phyloP scores from a whole-genome alignment of 2,113 vertebrate species.

The Embiotoca jacksoni region DNA sequence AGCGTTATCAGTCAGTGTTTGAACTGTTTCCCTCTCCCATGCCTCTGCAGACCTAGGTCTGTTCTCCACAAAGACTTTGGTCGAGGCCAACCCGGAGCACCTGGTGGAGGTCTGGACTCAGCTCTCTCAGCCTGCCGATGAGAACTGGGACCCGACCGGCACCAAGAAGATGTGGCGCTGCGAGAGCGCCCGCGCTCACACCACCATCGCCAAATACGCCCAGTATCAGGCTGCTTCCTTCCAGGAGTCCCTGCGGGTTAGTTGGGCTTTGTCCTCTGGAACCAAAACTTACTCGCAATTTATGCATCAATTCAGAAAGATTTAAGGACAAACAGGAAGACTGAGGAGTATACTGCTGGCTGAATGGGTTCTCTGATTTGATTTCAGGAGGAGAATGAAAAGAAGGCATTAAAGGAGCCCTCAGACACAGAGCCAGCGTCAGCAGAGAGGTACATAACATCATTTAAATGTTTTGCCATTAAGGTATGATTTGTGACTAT shows the following conservation, averaged over 20 bases:
- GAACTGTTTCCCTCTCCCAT: neutral
- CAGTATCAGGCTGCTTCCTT: conserved; percentile 99
- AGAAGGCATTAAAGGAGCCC: conserved; percentile 93
- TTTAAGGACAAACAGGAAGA: neutral
- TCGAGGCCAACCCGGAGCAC: conserved; percentile 98
- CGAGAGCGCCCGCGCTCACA: conserved; percentile 95
- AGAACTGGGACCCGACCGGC: conserved; percentile 98
- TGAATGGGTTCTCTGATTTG: conserved; percentile 3
- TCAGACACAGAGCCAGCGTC: conserved; percentile 94
- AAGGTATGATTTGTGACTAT: neutral
- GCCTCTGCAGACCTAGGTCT: conserved; percentile 91
- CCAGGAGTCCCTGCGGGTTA: conserved; percentile 97
- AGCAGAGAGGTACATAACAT: conserved; percentile 90
- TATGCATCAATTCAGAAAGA: no score
- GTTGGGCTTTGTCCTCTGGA: conserved; percentile 43
- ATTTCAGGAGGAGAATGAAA: conserved; percentile 97
- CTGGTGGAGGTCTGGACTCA: conserved; percentile 98
- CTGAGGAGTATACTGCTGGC: neutral
- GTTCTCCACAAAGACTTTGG: conserved; percentile 98
- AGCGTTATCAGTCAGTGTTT: neutral
- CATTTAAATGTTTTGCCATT: conserved; percentile 1
- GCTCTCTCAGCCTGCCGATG: conserved; percentile 95
- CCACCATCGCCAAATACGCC: conserved; percentile 99
- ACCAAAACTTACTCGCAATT: no score
- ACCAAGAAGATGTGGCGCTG: conserved; percentile 98